Evolutionary conservation across 2,888 invertebrate genomes (phyloP).

Genomic region (Melanchra persicariae): DNA sequence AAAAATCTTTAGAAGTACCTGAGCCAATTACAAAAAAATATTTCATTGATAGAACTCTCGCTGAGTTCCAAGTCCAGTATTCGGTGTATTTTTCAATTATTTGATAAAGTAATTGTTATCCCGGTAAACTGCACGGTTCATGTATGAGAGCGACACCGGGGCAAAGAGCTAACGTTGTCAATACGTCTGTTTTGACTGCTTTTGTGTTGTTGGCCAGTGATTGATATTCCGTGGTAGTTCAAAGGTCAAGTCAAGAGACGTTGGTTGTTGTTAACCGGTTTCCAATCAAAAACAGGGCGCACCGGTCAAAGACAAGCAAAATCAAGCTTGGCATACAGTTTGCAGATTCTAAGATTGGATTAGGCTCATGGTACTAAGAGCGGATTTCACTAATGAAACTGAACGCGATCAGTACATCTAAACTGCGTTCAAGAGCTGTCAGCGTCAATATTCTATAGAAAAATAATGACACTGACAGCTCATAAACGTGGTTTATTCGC

Average conservation of each 20-base stretch:
- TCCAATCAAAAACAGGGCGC: background rate
- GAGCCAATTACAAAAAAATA: too few relatives aligned
- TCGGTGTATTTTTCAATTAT: too few relatives aligned
- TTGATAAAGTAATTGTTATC: too few relatives aligned
- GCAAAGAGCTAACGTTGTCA: background rate
- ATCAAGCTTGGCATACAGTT: background rate
- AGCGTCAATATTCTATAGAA: too few relatives aligned
- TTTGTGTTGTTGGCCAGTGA: conserved; percentile 12
- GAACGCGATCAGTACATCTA: too few relatives aligned
- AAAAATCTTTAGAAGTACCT: too few relatives aligned
- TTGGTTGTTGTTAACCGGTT: background rate
- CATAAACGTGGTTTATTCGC: too few relatives aligned
- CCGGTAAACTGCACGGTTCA: background rate
- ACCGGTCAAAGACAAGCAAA: background rate
- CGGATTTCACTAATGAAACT: too few relatives aligned
- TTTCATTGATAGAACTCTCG: too few relatives aligned
- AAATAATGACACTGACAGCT: too few relatives aligned
- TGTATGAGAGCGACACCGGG: background rate
- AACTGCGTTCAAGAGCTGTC: too few relatives aligned
- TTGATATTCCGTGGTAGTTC: background rate
- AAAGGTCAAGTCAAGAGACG: background rate
- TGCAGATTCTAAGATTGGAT: background rate
- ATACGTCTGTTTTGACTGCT: background rate
- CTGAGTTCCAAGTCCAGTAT: too few relatives aligned
- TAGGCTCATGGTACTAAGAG: background rate